Base-by-base conservation (phyloP, 2,888 invertebrate species). In the Melanophora roralis region DNA sequence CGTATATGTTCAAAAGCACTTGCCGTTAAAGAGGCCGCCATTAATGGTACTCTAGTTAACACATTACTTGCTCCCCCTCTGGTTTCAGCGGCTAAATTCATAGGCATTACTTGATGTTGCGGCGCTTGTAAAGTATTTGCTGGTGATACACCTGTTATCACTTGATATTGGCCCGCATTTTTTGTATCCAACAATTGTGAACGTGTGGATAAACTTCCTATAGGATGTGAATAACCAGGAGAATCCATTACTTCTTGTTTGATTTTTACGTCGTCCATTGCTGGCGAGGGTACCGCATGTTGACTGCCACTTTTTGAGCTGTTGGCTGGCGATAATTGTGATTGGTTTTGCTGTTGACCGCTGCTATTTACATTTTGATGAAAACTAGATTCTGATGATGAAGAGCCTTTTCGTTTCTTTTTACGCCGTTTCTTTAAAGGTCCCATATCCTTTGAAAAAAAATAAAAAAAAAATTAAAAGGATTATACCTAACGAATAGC, bases 371-470 rank as follows among this genome's bases (percentile, higher is more conserved):
- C 8, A 38, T 53, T 80, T 76, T 86, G 88, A 77, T 86, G 85
- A 73, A 85, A 87, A 47, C 86, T 87, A 4, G 89, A 89, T 74
- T 90, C 89, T 1, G 90, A 89, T 6, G 89, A 90, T 27, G 89
- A 87, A 4, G 89, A 89, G 1, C 89, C 88, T 81, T 89, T 87
- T 65, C 89, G 87, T 78, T 89, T 89, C 84, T 89, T 90, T 85
- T 89, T 90, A 67, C 89, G 88, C 7, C 90, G 87, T 73, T 90
- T 90, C 81, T 89, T 90, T 16, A 89, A 79, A 1, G 89, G 87
- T 36, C 89, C 89, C 81, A 87, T 86, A 71, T 89, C 89, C 89
- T 89, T 47, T 34, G 14, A 36, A 71, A 51, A 59, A 27, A 27
- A 6, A 27, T 5, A 27, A 27, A 9, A 14, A 38, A 47, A 36